Conservation (phyloP, 2,797 vertebrate species). For the Perodicticus potto region DNA sequence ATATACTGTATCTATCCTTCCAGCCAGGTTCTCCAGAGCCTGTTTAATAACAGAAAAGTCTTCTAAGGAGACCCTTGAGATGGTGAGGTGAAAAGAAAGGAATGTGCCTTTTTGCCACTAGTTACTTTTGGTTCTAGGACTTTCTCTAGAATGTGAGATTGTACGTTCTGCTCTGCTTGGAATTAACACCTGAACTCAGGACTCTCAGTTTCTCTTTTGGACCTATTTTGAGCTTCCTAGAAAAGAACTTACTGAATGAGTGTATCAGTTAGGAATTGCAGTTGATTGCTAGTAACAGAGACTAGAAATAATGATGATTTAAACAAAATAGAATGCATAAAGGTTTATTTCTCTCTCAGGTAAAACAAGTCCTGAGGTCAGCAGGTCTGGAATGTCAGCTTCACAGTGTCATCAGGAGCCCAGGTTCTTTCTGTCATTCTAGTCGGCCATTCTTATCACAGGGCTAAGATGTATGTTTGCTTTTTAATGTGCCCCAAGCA, state of each 20-base stretch:
- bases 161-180: not conserved
- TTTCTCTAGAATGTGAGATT: not conserved
- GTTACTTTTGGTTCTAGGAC: not conserved
- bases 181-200: not conserved
- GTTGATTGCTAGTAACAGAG: not conserved
- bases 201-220: not conserved
- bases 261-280: not conserved
- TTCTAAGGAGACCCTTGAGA: not conserved
- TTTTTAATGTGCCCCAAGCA: not conserved
- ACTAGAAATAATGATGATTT: not conserved
- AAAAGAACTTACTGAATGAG: constrained; percentile 9
- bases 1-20: not conserved
- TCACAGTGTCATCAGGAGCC: not conserved
- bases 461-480: not conserved
- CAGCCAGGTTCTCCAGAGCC: not conserved
- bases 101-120: not conserved
- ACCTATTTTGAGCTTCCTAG: not conserved
- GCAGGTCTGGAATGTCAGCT: not conserved
- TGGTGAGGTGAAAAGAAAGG: not conserved
- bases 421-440: not conserved
- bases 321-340: not conserved
- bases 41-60: not conserved
- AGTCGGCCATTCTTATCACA: not conserved
- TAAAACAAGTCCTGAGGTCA: constrained; percentile 20
- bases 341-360: not conserved